Conservation (phyloP, 2,797 vertebrate genomes). For the Taenioides sp. region DNA sequence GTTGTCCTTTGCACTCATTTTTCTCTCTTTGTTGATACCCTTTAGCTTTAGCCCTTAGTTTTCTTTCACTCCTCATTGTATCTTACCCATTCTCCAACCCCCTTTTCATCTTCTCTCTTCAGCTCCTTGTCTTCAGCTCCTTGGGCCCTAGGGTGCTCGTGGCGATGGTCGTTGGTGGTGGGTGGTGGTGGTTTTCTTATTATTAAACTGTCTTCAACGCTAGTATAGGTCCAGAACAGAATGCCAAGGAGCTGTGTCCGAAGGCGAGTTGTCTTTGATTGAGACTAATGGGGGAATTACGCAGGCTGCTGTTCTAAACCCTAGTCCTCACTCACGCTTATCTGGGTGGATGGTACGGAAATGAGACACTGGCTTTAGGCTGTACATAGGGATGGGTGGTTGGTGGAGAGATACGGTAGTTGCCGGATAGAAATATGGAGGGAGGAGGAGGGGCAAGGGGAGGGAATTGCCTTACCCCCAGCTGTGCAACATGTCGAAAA, state of each 20-base stretch:
- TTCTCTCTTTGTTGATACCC: slow-evolving; percentile 38
- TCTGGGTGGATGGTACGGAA: slow-evolving; percentile 57
- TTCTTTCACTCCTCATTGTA: slow-evolving; percentile 28
- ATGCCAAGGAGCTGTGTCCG: slow-evolving; percentile 25
- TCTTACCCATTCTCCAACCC: slow-evolving; percentile 46
- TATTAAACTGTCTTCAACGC: slow-evolving; percentile 55
- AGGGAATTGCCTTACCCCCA: neutral
- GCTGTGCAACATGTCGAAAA: slow-evolving; percentile 12
- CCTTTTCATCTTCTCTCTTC: slow-evolving; percentile 56
- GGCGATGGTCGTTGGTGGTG: neutral
- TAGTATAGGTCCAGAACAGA: slow-evolving; percentile 30
- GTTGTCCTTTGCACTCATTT: slow-evolving; percentile 15
- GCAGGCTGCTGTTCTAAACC: slow-evolving; percentile 65
- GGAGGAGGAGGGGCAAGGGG: neutral
- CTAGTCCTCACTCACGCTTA: slow-evolving; percentile 68
- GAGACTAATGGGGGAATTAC: slow-evolving; percentile 74
- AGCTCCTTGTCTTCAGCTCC: slow-evolving; percentile 40
- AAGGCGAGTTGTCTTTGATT: slow-evolving; percentile 61
- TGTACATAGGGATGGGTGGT: slow-evolving; percentile 23
- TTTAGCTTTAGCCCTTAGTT: slow-evolving; percentile 23
- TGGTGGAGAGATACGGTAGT: slow-evolving; percentile 6
- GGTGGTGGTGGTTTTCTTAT: slow-evolving; percentile 18
- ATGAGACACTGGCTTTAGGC: slow-evolving; percentile 42
- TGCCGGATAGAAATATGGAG: slow-evolving; percentile 22
- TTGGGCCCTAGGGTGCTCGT: slow-evolving; percentile 29